Evolutionary conservation across 2,797 vertebrate genomes (phyloP), one percentile per base, ranked within the genome.

Genomic region (Enteromius anoplus): DNA sequence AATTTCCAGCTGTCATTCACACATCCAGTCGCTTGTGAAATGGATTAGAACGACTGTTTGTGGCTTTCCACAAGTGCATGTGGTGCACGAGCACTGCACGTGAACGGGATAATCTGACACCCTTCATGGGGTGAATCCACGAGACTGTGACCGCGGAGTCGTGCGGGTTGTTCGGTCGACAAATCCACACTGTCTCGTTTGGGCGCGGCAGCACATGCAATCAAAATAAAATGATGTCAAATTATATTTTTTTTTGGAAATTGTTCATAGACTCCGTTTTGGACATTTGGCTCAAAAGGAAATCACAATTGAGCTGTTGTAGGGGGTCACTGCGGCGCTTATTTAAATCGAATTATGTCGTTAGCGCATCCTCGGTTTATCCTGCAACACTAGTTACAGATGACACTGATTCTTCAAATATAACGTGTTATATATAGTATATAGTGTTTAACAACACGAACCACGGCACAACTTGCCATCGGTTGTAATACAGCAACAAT

Each of bases 31-130:
- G 11, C 21, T 32, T 2, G 29, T 19, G 7, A 47, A 68, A 23
- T 32, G 4, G 26, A 47, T 47, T 34, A 62, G 1, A 71, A 15
- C 17, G 53, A 47, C 78, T 47, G 47, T 55, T 11, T n/a, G 23
- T 62, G 40, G 68, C 34, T 37, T 78, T 75, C 40, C 21, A 26
- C 51, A n/a, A 45, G 66, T 17, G 53, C 23, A 80, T 5, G 47
- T 65, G 60, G 80, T 45, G 78, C 65, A 32, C 65, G n/a, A 40
- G 49, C 68, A 34, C 4, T 5, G 70, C 68, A 60, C 66, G 71
- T 32, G 71, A 49, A 75, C 72, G 60, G 34, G 17, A 7, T 82
- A 76, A 76, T 75, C 81, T 3, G 71, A 82, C 71, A 55, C 71
- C 19, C 45, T 66, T 17, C 32, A 29, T 42, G 58, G 80, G 80